A percentile compares a stretch with the other conserved stretches of the same genome.
These are phyloP conservation scores for Anguilla anguilla DNA, from an alignment of 2,797 vertebrate genomes.

Conservation along the genomic window DNA sequence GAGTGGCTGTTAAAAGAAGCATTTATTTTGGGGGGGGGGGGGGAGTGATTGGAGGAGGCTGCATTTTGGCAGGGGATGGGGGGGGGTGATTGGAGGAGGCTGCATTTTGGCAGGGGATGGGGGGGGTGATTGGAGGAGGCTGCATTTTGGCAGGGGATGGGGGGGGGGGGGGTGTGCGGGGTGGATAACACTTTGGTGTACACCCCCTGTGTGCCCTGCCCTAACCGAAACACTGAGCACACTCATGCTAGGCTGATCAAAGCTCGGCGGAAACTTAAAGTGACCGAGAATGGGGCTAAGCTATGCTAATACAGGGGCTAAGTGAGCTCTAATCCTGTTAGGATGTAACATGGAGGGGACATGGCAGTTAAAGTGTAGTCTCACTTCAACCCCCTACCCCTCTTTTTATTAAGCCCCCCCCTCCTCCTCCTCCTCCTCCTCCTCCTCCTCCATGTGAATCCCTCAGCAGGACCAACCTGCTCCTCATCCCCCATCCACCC, in stretches of 20 bases:
- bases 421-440: no score
- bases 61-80: constrained; percentile 63
- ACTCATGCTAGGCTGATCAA: constrained; percentile 82
- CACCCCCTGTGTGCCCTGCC: constrained; percentile 66
- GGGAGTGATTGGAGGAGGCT: not conserved
- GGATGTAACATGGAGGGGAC: constrained; percentile 78
- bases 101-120: constrained; percentile 62
- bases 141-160: constrained; percentile 62
- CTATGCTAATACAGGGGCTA: constrained; percentile 84
- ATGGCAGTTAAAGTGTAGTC: constrained; percentile 65
- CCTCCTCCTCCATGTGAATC: constrained; percentile 65
- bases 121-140: not conserved
- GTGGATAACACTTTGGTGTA: constrained; percentile 69
- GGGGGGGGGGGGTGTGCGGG: constrained; percentile 54
- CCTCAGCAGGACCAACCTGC: constrained; percentile 70
- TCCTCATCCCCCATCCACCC: not conserved
- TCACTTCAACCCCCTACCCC: constrained; percentile 54
- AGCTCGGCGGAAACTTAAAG: constrained; percentile 78
- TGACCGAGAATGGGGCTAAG: constrained; percentile 78
- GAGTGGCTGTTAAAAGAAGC: not conserved
- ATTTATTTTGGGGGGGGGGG: not conserved
- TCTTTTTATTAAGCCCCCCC: constrained; percentile 54
- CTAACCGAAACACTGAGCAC: constrained; percentile 72
- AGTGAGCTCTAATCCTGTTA: constrained; percentile 88
- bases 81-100: not conserved